phyloP scores from a whole-genome alignment of 2,113 vertebrate species.

The Brachypteracias leptosomus region DNA sequence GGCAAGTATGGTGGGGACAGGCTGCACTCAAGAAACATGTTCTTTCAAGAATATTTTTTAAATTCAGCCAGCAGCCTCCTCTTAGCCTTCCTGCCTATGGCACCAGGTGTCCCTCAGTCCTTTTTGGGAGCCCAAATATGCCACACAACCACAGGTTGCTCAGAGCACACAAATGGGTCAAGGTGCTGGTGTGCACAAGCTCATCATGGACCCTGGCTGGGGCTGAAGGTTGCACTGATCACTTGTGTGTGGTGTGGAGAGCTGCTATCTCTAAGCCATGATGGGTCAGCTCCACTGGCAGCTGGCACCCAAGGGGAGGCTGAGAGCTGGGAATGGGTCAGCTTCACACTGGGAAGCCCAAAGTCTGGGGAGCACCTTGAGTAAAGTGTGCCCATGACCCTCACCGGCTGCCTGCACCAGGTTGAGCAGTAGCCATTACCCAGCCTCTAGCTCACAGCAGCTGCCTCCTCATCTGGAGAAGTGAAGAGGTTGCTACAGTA shows the following conservation, averaged over 20 bases:
- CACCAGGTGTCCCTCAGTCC: background rate
- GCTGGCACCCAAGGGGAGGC: rapidly evolving
- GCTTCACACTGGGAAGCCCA: rapidly evolving
- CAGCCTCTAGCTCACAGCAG: rapidly evolving
- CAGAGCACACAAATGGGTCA: background rate
- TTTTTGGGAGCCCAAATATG: background rate
- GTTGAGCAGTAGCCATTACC: background rate
- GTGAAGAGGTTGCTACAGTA: rapidly evolving
- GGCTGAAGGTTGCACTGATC: background rate
- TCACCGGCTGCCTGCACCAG: rapidly evolving
- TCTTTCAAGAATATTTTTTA: background rate
- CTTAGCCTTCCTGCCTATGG: background rate
- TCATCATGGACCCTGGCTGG: rapidly evolving
- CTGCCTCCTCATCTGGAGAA: background rate
- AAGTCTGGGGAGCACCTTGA: rapidly evolving
- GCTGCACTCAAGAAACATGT: rapidly evolving
- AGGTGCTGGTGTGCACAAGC: background rate
- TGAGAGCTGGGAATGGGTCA: rapidly evolving
- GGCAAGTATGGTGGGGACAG: rapidly evolving
- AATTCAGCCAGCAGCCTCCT: background rate
- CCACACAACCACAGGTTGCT: background rate
- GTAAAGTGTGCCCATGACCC: rapidly evolving
- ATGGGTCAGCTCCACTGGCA: rapidly evolving
- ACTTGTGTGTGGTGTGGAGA: background rate
- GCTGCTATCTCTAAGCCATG: background rate